These are phyloP conservation scores for Sphaeramia orbicularis DNA, from an alignment of 2,797 vertebrate genomes.

Conservation along the genomic window DNA sequence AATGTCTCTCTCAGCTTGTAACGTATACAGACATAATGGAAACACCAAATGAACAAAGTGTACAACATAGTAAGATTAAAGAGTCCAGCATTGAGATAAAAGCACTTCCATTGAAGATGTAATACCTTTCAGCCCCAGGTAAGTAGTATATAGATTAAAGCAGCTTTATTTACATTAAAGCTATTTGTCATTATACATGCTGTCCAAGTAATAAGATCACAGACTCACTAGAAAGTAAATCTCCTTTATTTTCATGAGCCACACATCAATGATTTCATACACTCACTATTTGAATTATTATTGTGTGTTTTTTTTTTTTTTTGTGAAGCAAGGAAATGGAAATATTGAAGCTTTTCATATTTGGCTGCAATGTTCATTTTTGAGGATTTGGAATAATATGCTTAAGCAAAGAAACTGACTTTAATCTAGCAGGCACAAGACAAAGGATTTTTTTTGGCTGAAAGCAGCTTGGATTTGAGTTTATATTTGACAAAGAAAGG, in stretches of 20 bases:
- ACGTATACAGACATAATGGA: constrained; percentile 9
- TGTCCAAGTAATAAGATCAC: constrained; percentile 33
- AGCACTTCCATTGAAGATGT: constrained; percentile 25
- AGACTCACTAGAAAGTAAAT: constrained; percentile 32
- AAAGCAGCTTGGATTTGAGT: constrained; percentile 25
- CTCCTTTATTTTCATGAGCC: constrained; percentile 21
- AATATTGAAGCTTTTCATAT: constrained; percentile 42
- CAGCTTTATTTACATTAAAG: constrained; percentile 35
- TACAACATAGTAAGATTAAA: constrained; percentile 9
- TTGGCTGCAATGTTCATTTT: constrained; percentile 36
- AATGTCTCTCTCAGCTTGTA: constrained; percentile 18
- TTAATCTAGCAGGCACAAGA: constrained; percentile 45
- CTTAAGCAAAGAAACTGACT: constrained; percentile 52
- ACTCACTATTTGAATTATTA: constrained; percentile 32
- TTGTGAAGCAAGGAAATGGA: constrained; percentile 36
- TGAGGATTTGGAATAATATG: constrained; percentile 59
- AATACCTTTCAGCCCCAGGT: constrained; percentile 35
- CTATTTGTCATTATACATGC: constrained; percentile 38
- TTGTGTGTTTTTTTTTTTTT: constrained; percentile 23
- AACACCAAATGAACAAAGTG: constrained; percentile 12
- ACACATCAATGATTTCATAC: constrained; percentile 52
- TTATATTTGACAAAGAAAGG: constrained; percentile 6
- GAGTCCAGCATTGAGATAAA: constrained; percentile 27
- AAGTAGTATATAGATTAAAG: constrained; percentile 46
- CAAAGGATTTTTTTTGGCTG: constrained; percentile 33